Percentiles rank a stretch among this genome's conserved stretches.
phyloP scores from a whole-genome alignment of 1,140 invertebrate genomes.

The Brachionus paranguensis region DNA sequence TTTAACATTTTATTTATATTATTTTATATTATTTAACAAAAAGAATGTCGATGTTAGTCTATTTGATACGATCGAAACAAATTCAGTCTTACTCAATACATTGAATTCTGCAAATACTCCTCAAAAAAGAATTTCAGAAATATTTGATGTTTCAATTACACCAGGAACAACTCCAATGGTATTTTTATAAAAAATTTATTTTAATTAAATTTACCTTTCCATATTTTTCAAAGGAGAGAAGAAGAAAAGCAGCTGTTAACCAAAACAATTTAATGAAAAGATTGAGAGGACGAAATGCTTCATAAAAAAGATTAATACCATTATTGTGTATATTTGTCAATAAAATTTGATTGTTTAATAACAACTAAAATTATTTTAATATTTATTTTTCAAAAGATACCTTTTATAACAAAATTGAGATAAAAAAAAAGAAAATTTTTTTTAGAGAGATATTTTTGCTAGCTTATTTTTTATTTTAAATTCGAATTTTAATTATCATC shows the following conservation, averaged over 20 bases:
- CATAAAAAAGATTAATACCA: not conserved
- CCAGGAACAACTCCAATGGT: conserved; percentile 13
- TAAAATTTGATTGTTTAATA: not conserved
- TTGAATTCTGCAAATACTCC: conserved; percentile 7
- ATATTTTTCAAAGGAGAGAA: not conserved
- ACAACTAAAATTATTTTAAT: not conserved
- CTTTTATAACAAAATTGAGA: no score
- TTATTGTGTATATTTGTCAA: not conserved
- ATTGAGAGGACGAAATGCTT: conserved; percentile 15
- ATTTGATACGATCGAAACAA: conserved; percentile 10
- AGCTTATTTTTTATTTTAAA: no score
- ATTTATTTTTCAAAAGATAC: not conserved
- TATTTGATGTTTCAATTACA: conserved; percentile 19
- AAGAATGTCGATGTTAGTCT: not conserved
- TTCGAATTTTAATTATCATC: no score
- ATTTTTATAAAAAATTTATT: not conserved
- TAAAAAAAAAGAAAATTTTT: no score
- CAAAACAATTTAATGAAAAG: conserved; percentile 31
- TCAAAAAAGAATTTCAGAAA: conserved; percentile 30
- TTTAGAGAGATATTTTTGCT: no score
- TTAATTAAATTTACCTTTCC: not conserved
- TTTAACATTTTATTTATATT: no score
- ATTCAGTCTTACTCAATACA: not conserved
- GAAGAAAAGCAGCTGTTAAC: conserved; percentile 37
- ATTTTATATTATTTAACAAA: no score